phyloP scores from a whole-genome alignment of 1,140 invertebrate species.

The Drosophila kurseongensis region DNA sequence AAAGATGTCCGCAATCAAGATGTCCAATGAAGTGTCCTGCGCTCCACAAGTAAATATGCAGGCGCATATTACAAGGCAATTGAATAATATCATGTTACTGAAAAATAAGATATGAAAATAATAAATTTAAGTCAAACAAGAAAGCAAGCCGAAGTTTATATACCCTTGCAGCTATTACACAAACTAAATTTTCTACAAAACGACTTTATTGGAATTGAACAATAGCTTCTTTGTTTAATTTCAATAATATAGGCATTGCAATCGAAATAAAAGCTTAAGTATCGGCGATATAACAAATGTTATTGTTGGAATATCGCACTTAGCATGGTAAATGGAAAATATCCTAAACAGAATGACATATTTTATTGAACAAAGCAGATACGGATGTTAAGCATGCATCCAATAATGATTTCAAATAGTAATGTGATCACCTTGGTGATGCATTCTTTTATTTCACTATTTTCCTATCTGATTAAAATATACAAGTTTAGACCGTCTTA shows the following conservation, averaged over 20 bases:
- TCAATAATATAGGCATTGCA: no score
- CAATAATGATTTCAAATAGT: background rate
- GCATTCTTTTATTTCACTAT: background rate
- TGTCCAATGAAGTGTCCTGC: conserved; percentile 56
- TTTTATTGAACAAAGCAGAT: background rate
- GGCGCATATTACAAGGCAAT: conserved; percentile 38
- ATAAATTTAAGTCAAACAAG: background rate
- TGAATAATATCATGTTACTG: conserved; percentile 36
- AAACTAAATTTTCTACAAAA: no score
- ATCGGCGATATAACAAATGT: no score
- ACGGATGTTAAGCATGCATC: background rate
- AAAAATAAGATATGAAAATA: background rate
- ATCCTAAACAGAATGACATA: background rate
- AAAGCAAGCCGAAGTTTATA: no score
- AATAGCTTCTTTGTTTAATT: no score
- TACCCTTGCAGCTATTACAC: no score
- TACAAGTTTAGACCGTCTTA: background rate
- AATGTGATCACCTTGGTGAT: background rate
- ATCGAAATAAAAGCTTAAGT: no score
- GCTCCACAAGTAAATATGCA: conserved; percentile 27
- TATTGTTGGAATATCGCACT: conserved; percentile 5
- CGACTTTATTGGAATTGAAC: no score
- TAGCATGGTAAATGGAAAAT: background rate
- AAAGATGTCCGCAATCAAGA: conserved; percentile 65
- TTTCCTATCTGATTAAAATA: background rate